These are phyloP conservation scores for Lumbricus terrestris DNA, from an alignment of 2,888 invertebrate genomes.

Conservation along the genomic window DNA sequence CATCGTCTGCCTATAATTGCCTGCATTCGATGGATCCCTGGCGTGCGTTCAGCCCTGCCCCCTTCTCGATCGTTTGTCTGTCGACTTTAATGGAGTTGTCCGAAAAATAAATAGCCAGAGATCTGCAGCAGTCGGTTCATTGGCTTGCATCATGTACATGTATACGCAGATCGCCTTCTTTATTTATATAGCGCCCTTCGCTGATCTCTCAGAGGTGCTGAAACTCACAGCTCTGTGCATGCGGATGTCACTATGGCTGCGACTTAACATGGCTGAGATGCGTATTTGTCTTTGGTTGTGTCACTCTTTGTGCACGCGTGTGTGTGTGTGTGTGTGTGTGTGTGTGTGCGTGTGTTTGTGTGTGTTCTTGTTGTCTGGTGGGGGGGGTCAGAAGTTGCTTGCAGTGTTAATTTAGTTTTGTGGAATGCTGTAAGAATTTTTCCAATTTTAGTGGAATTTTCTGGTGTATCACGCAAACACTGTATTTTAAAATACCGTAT, in stretches of 20 bases:
- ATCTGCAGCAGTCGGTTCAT: not conserved
- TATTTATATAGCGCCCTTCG: not conserved
- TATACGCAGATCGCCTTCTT: not conserved
- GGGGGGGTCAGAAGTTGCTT: not conserved
- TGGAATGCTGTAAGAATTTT: too few species aligned
- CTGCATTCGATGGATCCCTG: not conserved
- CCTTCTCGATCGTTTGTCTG: not conserved
- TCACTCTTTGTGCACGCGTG: not conserved
- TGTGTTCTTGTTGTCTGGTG: not conserved
- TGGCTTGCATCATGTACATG: too few species aligned
- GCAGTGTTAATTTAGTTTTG: not conserved
- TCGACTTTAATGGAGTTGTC: not conserved
- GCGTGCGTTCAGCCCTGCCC: not conserved
- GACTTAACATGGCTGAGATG: not conserved
- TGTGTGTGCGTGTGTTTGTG: too few species aligned
- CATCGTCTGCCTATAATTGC: not conserved
- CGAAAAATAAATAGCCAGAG: not conserved
- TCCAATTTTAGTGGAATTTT: too few species aligned
- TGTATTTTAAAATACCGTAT: too few species aligned
- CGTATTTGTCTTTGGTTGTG: not conserved
- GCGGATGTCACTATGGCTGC: not conserved
- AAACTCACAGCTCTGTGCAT: not conserved
- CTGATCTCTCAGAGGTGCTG: not conserved
- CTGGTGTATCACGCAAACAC: too few species aligned
- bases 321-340: too few species aligned